Evolutionary conservation across 37 sponge, comb jelly and placozoan species (phyloP).

Genomic region (Ephydatia muelleri): DNA sequence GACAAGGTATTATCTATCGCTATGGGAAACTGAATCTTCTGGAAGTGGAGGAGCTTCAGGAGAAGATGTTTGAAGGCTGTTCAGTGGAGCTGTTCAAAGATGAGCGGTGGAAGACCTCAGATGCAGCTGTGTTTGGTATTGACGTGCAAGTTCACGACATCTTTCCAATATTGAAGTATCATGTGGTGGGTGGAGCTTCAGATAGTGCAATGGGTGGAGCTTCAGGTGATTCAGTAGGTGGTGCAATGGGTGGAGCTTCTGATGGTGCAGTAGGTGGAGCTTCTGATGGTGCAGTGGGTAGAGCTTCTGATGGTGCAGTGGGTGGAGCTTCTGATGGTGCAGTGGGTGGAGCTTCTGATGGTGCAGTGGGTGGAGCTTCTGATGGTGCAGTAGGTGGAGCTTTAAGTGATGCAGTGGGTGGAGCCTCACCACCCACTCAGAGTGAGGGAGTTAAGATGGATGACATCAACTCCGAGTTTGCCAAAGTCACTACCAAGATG

Average conservation of each 20-base stretch:
- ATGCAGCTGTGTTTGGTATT: slow-evolving; percentile 29
- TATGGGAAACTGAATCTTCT: slow-evolving; percentile 67
- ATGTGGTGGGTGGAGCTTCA: slow-evolving; percentile 3
- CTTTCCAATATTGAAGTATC: slow-evolving; percentile 53
- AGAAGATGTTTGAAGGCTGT: slow-evolving; percentile 6
- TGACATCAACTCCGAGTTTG: neutral
- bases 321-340: slow-evolving; percentile 1
- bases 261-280: neutral
- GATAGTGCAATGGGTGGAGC: too few relatives aligned
- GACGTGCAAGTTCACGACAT: slow-evolving; percentile 46
- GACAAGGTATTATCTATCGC: slow-evolving; percentile 69
- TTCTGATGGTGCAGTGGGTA: too few relatives aligned
- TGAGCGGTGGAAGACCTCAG: slow-evolving; percentile 19
- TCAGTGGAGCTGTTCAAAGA: slow-evolving; percentile 11
- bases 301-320: neutral
- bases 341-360: slow-evolving; percentile 7
- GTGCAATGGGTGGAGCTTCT: too few relatives aligned
- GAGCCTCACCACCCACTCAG: too few relatives aligned
- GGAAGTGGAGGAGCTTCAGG: slow-evolving; percentile 51
- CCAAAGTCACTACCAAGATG: neutral
- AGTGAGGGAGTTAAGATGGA: neutral
- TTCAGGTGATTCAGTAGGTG: neutral
- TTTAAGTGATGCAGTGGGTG: neutral
- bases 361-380: slow-evolving; percentile 9
- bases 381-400: neutral